A percentile compares a stretch with the other conserved stretches of the same genome.
Conservation (phyloP, 2,113 vertebrate genomes). For the Caranx ignobilis region DNA sequence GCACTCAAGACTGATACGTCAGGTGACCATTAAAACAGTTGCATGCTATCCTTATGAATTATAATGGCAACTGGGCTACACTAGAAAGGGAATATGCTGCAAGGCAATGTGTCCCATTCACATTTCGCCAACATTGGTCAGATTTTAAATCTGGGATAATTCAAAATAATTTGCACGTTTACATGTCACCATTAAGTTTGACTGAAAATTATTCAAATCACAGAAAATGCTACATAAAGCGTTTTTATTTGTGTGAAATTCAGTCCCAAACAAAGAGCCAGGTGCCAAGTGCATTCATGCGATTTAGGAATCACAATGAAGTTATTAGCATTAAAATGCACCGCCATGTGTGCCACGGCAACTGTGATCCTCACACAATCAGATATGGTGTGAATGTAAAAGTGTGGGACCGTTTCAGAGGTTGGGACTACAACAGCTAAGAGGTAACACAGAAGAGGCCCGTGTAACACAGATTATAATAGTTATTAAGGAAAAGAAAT, state of each 20-base stretch:
- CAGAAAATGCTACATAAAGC: conserved; percentile 9
- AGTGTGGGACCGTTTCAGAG: conserved; percentile 1
- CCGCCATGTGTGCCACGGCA: conserved; percentile 45
- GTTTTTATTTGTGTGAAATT: conserved; percentile 34
- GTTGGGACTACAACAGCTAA: not conserved
- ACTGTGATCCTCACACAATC: conserved; percentile 52
- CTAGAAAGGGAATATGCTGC: not conserved
- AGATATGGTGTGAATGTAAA: conserved; percentile 29
- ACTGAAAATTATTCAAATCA: not conserved
- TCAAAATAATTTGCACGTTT: not conserved
- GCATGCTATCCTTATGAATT: conserved; percentile 19
- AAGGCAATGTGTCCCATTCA: conserved; percentile 16
- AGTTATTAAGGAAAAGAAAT: not conserved
- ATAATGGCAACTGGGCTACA: conserved; percentile 8
- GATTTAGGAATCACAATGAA: conserved; percentile 62
- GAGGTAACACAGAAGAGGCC: not conserved
- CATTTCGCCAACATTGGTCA: not conserved
- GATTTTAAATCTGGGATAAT: not conserved
- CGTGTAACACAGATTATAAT: not conserved
- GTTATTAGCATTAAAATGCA: conserved; percentile 79
- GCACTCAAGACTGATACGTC: conserved; percentile 53
- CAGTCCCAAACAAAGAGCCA: conserved; percentile 49
- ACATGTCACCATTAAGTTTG: not conserved
- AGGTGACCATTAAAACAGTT: conserved; percentile 59
- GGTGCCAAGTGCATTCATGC: conserved; percentile 56